Evolutionary conservation across 2,797 vertebrate species (phyloP).

Genomic region (Sarcophilus harrisii): DNA sequence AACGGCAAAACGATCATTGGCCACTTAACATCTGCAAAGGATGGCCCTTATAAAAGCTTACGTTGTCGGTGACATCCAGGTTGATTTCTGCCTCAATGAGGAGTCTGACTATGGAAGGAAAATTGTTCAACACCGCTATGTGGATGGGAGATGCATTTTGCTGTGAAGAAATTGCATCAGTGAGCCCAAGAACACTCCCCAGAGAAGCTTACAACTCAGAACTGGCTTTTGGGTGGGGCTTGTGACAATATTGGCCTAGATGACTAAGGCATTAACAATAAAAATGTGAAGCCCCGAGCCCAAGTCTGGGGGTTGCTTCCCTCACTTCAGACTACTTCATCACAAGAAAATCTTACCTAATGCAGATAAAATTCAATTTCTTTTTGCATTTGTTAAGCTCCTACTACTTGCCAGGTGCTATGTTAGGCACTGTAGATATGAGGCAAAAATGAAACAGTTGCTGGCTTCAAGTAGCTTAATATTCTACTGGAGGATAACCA

Average conservation of each 20-base stretch:
- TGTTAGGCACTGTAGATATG: not conserved
- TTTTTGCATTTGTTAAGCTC: not conserved
- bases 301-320: not conserved
- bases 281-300: slow-evolving; percentile 10
- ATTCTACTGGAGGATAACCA: not conserved
- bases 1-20: not conserved
- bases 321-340: not conserved
- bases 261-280: not conserved
- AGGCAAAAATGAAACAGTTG: not conserved
- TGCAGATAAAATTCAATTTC: not conserved
- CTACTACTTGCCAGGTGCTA: not conserved
- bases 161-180: slow-evolving; percentile 78
- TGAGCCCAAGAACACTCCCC: not conserved
- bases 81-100: slow-evolving; percentile 89
- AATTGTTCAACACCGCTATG: slow-evolving; percentile 88
- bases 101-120: slow-evolving; percentile 86
- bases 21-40: not conserved
- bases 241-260: too few relatives aligned
- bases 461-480: not conserved
- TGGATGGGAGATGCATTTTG: slow-evolving; percentile 88
- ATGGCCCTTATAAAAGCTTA: slow-evolving; percentile 81
- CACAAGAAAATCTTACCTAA: not conserved
- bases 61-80: slow-evolving; percentile 89
- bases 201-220: not conserved
- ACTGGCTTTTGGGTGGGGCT: not conserved